Base-by-base conservation (phyloP, 1,140 invertebrate species). In the Bombyx mandarina region DNA sequence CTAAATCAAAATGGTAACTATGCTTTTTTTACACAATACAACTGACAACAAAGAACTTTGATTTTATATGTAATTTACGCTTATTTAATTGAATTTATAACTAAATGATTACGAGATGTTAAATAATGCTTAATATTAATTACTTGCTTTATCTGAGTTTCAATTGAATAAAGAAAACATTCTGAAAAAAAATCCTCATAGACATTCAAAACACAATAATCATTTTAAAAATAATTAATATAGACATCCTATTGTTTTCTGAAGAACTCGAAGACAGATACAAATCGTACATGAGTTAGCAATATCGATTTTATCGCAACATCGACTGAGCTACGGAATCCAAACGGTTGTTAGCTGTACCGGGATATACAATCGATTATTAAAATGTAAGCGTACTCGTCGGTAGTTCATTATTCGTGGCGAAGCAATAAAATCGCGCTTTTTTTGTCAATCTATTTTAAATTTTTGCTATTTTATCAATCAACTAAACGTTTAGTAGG, bases 351-450 rank as follows among this genome's bases (percentile, higher is more conserved):
- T 65, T 61, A 63, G 45, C 12, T 56, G 47, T 59, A 61, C 58
- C 48, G 55, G 61, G 61, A 69, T 70, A 62, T 67, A 71, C 73
- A 69, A 67, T 70, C 63, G 69, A 73, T 76, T 75, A 77, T 75
- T 75, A 73, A 78, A 77, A 75, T 75, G 72, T 79, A 74, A 71
- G 57, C 71, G 63, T 64, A 65, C 67, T 61, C 68, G 59, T 67
- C 70, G 60, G 68, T 75, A 71, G 69, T 74, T 63, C 64, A 64
- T 75, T 66, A 69, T 74, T 73, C 74, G 65, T 52, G 50, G 35
- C 44, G 53, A 35, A 56, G 52, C 50, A 44, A 53, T 77, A 77
- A 79, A 73, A 77, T 79, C 66, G 7, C 51, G 58, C 60, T 57
- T 2, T 12, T 50, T 22, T 18, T 50, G 12, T 50, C 26, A 8